Evolutionary conservation across 2,797 vertebrate species (phyloP).

Genomic region (Monodelphis domestica): DNA sequence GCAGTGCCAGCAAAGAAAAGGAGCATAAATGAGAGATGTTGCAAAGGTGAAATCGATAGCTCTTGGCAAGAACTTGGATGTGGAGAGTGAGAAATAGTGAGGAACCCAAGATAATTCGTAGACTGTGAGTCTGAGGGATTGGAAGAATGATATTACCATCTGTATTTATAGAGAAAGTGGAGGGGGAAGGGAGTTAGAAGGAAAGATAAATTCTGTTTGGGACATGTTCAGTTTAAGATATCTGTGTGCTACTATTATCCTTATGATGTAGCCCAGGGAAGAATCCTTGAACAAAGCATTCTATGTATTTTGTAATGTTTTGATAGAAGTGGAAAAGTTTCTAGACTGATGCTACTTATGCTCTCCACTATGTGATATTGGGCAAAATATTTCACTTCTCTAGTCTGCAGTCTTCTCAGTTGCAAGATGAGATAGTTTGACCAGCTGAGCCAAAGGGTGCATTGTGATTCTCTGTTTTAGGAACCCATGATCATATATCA

Average conservation of each 20-base stretch:
- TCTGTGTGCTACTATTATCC: not conserved
- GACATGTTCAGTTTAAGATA: not conserved
- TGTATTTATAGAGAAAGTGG: not conserved
- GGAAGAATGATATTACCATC: not conserved
- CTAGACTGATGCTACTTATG: conserved; percentile 41
- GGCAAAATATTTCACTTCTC: not conserved
- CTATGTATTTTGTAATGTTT: conserved; percentile 64
- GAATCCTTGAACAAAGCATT: conserved; percentile 35
- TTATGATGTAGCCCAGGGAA: not conserved
- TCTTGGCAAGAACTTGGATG: not conserved
- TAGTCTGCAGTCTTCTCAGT: not conserved
- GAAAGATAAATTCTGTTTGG: not conserved
- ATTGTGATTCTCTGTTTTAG: not conserved
- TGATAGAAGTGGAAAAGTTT: conserved; percentile 68
- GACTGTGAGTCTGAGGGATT: not conserved
- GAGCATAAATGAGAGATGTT: not conserved
- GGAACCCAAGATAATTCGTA: not conserved
- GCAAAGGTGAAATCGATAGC: not conserved
- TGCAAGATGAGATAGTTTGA: not conserved
- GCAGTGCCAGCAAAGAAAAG: not conserved
- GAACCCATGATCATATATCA: conserved; percentile 20
- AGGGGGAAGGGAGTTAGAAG: not conserved
- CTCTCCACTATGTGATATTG: not conserved
- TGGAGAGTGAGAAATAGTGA: not conserved
- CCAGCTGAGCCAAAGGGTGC: not conserved